A percentile compares a stretch with the other conserved stretches of the same genome.
Conservation (phyloP, 2,113 vertebrate species). For the Nicator chloris region DNA sequence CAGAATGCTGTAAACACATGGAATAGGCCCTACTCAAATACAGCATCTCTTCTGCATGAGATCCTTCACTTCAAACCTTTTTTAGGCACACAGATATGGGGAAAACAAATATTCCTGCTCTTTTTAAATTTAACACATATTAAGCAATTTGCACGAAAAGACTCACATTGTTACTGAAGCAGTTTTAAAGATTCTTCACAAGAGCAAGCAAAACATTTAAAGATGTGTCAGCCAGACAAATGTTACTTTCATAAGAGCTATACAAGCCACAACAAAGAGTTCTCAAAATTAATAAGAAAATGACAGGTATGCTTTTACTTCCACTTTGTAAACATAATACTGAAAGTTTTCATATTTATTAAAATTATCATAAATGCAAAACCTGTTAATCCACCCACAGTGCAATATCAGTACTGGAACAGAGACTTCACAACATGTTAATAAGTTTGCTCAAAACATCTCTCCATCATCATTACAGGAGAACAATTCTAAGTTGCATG, state of each 20-base stretch:
- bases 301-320: not conserved
- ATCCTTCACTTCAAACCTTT: not conserved
- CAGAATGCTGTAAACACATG: not conserved
- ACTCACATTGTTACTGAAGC: not conserved
- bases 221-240: not conserved
- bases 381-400: constrained; percentile 22
- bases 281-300: not conserved
- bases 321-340: constrained; percentile 1
- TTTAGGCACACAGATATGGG: not conserved
- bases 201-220: not conserved
- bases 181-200: not conserved
- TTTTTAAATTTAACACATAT: not conserved
- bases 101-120: not conserved
- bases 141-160: not conserved
- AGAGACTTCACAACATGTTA: not conserved
- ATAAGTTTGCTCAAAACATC: not conserved
- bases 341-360: not conserved
- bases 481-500: not conserved
- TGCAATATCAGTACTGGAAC: not conserved
- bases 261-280: not conserved
- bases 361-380: constrained; percentile 16
- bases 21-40: not conserved
- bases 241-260: not conserved
- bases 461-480: not conserved
- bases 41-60: not conserved